A percentile compares a stretch with the other conserved stretches of the same genome.
Evolutionary conservation across 37 sponge, comb jelly and placozoan species (phyloP).

Genomic region (Hormiphora californensis): DNA sequence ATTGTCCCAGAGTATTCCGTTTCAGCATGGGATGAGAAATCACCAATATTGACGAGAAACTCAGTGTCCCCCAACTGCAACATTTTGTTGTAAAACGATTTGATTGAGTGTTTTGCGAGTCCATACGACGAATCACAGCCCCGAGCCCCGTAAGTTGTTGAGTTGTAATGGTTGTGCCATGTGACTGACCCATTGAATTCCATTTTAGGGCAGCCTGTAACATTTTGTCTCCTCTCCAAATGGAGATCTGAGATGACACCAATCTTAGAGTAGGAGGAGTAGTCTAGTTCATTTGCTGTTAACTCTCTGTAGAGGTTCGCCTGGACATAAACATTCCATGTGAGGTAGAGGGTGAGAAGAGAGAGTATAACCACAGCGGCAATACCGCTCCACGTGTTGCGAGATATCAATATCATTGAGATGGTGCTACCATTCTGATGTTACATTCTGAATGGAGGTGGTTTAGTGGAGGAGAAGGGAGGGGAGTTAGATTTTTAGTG

Average conservation of each 20-base stretch:
- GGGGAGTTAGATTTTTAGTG: no score
- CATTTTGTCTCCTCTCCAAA: not conserved
- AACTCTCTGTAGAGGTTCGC: not conserved
- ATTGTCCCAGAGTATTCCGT: no score
- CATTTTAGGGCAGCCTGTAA: not conserved
- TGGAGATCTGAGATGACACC: not conserved
- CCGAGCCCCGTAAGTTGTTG: not conserved
- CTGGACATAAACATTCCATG: not conserved
- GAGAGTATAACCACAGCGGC: no score
- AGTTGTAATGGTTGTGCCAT: no score
- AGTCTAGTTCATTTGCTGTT: not conserved
- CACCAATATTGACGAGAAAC: not conserved
- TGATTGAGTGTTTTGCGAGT: not conserved
- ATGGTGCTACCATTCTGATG: no score
- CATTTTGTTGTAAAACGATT: not conserved
- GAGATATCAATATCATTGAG: no score
- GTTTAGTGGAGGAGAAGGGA: no score
- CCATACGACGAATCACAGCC: not conserved
- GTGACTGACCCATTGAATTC: no score
- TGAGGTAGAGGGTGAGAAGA: no score
- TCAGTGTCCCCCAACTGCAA: not conserved
- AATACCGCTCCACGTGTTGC: no score
- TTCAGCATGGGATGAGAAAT: no score
- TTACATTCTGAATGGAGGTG: no score
- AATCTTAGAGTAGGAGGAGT: not conserved